Evolutionary conservation across 2,113 vertebrate species (phyloP), one percentile per base, ranked within the genome.

Genomic region (Delphinus delphis): DNA sequence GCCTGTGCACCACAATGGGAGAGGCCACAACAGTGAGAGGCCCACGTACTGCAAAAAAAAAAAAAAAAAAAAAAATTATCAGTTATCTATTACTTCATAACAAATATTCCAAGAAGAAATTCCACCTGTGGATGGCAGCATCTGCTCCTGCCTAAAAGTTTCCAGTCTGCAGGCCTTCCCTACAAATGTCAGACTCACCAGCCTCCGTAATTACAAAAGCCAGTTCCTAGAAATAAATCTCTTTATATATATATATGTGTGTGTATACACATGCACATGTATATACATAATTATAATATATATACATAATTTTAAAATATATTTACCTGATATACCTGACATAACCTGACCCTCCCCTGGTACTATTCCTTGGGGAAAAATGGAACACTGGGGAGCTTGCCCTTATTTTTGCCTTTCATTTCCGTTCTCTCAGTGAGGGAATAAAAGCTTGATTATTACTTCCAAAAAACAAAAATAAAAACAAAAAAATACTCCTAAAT

Each of bases 31-130:
- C 47, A 12, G 47, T 47, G 47, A 47, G 12, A 47, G 47, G 11
- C 11, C 47, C 47, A 2, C 0, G 0, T 47, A 47, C 11, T 2
- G 12, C 47, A 47, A 47, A 44, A 44, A 10, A 10, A 44, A 2
- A 47, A 11, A 47, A 47, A 47, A 47, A 12, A 47, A 47, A 13
- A 47, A 13, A 50, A 50, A 23, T 33, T 25, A 44, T 47, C 20
- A 18, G 20, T 74, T 74, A 18, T 74, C 26, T 62, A 33, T 67
- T 67, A n/a, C 41, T 85, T 85, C 62, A 67, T 67, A 50, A 85
- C 41, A 50, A 50, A 50, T 20, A n/a, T 13, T 85, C 12, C 20
- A 50, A 25, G 20, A 65, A 50, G n/a, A 60, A 85, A 67, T 85
- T 50, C 62, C 31, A 17, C 62, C 26, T 67, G 31, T 50, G 20